These are phyloP conservation scores for Trissolcus japonicus DNA, from an alignment of 2,888 invertebrate species.

Conservation along the genomic window DNA sequence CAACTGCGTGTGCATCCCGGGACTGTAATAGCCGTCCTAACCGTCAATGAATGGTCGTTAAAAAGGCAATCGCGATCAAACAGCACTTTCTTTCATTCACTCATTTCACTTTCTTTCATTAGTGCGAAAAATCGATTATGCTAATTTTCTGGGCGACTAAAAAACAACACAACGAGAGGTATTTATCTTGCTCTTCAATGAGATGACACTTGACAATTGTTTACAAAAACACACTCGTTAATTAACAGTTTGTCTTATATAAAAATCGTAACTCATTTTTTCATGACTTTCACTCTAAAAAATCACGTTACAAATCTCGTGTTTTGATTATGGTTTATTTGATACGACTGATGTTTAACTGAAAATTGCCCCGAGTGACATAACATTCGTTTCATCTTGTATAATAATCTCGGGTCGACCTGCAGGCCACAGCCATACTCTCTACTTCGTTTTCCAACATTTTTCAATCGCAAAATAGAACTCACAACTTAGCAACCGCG, in stretches of 20 bases:
- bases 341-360: too few relatives aligned
- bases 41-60: background rate
- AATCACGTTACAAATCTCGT: too few relatives aligned
- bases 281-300: too few relatives aligned
- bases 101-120: background rate
- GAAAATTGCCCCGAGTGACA: background rate
- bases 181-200: slow-evolving; percentile 7
- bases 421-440: too few relatives aligned
- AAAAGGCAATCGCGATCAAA: background rate
- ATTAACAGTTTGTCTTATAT: background rate
- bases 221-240: background rate
- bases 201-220: background rate
- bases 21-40: background rate
- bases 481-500: too few relatives aligned
- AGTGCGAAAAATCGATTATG: slow-evolving; percentile 19
- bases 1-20: slow-evolving; percentile 6
- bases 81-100: background rate
- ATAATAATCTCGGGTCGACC: background rate
- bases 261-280: background rate
- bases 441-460: too few relatives aligned
- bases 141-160: slow-evolving; percentile 29
- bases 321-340: too few relatives aligned
- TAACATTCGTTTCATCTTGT: slow-evolving; percentile 4
- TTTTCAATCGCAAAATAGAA: too few relatives aligned
- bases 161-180: slow-evolving; percentile 25